Percentiles rank a stretch among this genome's conserved stretches.
phyloP scores from a whole-genome alignment of 2,113 vertebrate species.

The Hassar affinis region DNA sequence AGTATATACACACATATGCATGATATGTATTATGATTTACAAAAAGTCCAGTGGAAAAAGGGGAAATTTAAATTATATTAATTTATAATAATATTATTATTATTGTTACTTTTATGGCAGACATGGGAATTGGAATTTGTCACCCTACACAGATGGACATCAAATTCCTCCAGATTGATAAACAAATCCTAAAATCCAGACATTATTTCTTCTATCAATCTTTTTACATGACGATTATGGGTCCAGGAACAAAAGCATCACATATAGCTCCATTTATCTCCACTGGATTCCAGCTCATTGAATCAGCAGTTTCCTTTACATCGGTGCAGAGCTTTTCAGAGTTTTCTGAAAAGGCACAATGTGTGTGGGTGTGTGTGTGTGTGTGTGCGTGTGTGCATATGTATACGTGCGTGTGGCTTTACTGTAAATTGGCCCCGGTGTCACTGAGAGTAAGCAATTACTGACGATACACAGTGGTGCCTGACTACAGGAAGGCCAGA shows the following conservation, averaged over 20 bases:
- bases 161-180: background rate
- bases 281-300: constrained; percentile 8
- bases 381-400: background rate
- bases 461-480: constrained; percentile 36
- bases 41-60: too few relatives aligned
- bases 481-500: constrained; percentile 16
- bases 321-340: constrained; percentile 2
- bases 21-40: too few relatives aligned
- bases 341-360: constrained; percentile 8
- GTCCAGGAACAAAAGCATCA: background rate
- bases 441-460: constrained; percentile 47
- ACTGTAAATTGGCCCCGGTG: constrained; percentile 32
- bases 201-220: background rate
- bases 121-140: background rate
- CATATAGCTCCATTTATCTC: background rate
- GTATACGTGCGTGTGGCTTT: background rate
- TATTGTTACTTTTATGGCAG: background rate
- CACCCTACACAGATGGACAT: background rate
- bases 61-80: too few relatives aligned
- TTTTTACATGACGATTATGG: background rate
- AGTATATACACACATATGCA: too few relatives aligned
- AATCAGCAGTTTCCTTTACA: constrained; percentile 24
- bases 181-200: background rate
- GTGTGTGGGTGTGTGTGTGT: constrained; percentile 12
- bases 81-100: too few relatives aligned